A percentile compares a stretch with the other conserved stretches of the same genome.
These are phyloP conservation scores for Abrostola triplasia DNA, from an alignment of 2,888 invertebrate species.

Conservation along the genomic window DNA sequence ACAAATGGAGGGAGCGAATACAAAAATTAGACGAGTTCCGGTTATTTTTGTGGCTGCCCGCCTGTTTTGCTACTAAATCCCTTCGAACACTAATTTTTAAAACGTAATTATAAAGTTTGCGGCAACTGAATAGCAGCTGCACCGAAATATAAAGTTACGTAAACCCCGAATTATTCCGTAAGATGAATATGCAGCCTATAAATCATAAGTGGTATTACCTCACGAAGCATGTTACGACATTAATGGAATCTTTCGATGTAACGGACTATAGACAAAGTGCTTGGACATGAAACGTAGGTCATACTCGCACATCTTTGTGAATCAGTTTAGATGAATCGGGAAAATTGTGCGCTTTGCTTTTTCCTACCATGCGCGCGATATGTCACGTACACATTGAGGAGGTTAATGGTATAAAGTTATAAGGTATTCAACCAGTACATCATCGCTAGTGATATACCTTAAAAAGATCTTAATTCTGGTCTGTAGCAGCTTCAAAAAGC, in stretches of 20 bases:
- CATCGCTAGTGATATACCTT: too few relatives aligned
- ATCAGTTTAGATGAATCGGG: background rate
- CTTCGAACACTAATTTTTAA: slow-evolving; percentile 24
- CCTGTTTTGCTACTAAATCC: slow-evolving; percentile 34
- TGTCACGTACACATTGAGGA: slow-evolving; percentile 2
- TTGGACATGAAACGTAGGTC: slow-evolving; percentile 3
- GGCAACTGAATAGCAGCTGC: slow-evolving; percentile 4
- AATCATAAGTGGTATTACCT: slow-evolving; percentile 3
- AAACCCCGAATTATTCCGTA: slow-evolving; percentile 1
- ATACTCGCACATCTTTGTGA: slow-evolving; percentile 3
- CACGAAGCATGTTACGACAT: slow-evolving; percentile 2
- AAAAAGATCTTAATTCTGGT: too few relatives aligned
- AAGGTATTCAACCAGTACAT: too few relatives aligned
- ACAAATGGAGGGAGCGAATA: slow-evolving; percentile 64
- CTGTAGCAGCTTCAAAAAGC: too few relatives aligned
- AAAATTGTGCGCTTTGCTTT: background rate
- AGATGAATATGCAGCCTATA: slow-evolving; percentile 2
- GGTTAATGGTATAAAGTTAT: background rate
- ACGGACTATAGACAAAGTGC: background rate
- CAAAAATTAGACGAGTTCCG: slow-evolving; percentile 62
- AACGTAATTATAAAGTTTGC: slow-evolving; percentile 4
- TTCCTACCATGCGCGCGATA: background rate
- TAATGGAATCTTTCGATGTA: background rate
- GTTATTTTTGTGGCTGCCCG: slow-evolving; percentile 61
- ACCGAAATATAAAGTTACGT: slow-evolving; percentile 7